phyloP scores from a whole-genome alignment of 2,113 vertebrate species.

The Plestiodon gilberti region DNA sequence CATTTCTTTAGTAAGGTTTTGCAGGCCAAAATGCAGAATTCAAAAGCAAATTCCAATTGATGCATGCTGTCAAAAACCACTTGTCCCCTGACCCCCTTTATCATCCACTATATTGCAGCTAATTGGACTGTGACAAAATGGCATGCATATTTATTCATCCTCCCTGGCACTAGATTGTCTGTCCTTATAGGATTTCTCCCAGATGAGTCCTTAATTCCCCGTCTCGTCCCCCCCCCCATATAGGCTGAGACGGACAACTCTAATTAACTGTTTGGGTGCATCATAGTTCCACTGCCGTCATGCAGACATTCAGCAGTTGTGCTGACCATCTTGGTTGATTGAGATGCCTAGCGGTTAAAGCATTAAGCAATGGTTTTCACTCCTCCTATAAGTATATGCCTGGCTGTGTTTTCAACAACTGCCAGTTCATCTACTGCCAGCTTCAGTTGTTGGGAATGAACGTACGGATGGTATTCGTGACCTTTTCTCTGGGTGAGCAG shows the following conservation, averaged over 20 bases:
- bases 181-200: constrained; percentile 21
- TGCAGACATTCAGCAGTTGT: constrained; percentile 12
- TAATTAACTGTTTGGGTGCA: constrained; percentile 26
- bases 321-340: constrained; percentile 18
- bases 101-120: constrained; percentile 16
- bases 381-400: not conserved
- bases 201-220: constrained; percentile 30
- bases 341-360: constrained; percentile 27
- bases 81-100: constrained; percentile 5
- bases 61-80: constrained; percentile 30
- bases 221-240: not conserved
- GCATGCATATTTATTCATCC: constrained; percentile 46
- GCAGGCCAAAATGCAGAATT: not conserved
- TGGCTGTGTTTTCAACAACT: constrained; percentile 12
- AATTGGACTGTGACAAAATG: constrained; percentile 47
- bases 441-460: constrained; percentile 35
- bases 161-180: constrained; percentile 2
- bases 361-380: not conserved
- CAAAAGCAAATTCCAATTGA: constrained; percentile 38
- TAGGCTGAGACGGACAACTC: constrained; percentile 22
- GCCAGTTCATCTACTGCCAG: constrained; percentile 48
- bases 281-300: constrained; percentile 21
- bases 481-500: constrained; percentile 28
- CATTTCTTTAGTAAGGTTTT: constrained; percentile 26
- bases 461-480: not conserved